phyloP scores from a whole-genome alignment of 2,888 invertebrate genomes.

The Nephrotoma appendiculata region DNA sequence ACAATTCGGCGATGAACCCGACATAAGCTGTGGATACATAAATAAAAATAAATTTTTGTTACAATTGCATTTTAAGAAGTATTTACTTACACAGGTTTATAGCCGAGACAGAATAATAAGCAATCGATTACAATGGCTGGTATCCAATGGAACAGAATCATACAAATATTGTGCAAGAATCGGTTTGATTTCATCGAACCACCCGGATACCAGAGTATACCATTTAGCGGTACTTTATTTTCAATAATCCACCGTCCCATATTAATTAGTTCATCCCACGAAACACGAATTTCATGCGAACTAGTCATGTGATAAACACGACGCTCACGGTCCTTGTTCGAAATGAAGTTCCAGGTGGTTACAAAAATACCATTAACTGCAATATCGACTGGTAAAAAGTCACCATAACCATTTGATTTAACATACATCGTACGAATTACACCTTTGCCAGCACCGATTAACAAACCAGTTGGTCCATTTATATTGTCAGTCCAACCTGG shows the following conservation, averaged over 20 bases:
- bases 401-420: slow-evolving; percentile 60
- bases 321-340: slow-evolving; percentile 34
- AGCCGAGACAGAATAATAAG: slow-evolving; percentile 61
- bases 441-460: slow-evolving; percentile 74
- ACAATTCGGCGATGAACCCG: slow-evolving; percentile 68
- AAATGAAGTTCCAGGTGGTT: slow-evolving; percentile 49
- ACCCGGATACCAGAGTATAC: slow-evolving; percentile 74
- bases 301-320: slow-evolving; percentile 62
- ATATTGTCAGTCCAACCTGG: slow-evolving; percentile 90
- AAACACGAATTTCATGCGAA: slow-evolving; percentile 63
- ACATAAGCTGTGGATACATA: slow-evolving; percentile 46
- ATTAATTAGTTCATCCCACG: slow-evolving; percentile 81
- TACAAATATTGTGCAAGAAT: slow-evolving; percentile 63
- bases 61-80: background rate
- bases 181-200: slow-evolving; percentile 74
- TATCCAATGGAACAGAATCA: slow-evolving; percentile 76
- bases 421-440: slow-evolving; percentile 82
- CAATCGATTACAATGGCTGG: slow-evolving; percentile 79
- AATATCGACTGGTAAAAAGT: slow-evolving; percentile 66
- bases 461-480: slow-evolving; percentile 77
- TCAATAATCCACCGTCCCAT: slow-evolving; percentile 63
- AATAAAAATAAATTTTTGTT: background rate
- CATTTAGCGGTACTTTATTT: slow-evolving; percentile 69
- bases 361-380: slow-evolving; percentile 63
- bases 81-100: slow-evolving; percentile 68